Evolutionary conservation across 2,888 invertebrate genomes (phyloP), one percentile per base, ranked within the genome.

Genomic region (Tenthredo mesomela): DNA sequence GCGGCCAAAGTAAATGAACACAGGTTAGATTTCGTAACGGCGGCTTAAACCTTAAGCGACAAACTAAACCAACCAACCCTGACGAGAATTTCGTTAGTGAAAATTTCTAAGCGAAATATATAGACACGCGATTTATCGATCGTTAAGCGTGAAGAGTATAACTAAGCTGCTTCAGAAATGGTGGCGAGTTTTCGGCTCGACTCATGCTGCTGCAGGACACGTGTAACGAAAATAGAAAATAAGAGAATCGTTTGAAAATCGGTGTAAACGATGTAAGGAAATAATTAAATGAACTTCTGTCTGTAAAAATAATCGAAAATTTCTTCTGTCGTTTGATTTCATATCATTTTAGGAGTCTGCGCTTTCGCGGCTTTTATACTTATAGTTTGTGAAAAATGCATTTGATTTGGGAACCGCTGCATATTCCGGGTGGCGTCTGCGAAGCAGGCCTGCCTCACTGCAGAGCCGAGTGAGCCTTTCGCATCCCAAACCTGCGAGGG

Each of bases 371-470:
- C 12, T 10, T 2, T 40, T 3, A 47, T 47, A 15, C 3, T 6
- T 4, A 33, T 33, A 33, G n/a, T n/a, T n/a, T 54, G 54, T 54
- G 54, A n/a, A 54, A 54, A 54, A 54, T n/a, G 61, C 86, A 83
- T 75, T 84, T 86, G 86, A 82, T 75, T 84, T 87, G 87, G 86
- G 87, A 85, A 85, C 78, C 88, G 73, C 87, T 87, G 86, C 84
- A 61, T 43, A 86, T 85, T 86, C 86, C 85, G 85, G 85, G n/a
- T n/a, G 71, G 82, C 77, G 86, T 87, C n/a, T n/a, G n/a, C 89
- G 61, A 90, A 91, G 90, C 92, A 90, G 92, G 90, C 92, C 92
- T 92, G 92, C 92, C 92, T 92, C 92, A 92, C 92, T 92, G 88
- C 88, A 88, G 89, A 90, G 89, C 90, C 90, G 90, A 91, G 92